A percentile compares a stretch with the other conserved stretches of the same genome.
Evolutionary conservation across 1,140 invertebrate genomes (phyloP).

Genomic region (Drosophila pandora): DNA sequence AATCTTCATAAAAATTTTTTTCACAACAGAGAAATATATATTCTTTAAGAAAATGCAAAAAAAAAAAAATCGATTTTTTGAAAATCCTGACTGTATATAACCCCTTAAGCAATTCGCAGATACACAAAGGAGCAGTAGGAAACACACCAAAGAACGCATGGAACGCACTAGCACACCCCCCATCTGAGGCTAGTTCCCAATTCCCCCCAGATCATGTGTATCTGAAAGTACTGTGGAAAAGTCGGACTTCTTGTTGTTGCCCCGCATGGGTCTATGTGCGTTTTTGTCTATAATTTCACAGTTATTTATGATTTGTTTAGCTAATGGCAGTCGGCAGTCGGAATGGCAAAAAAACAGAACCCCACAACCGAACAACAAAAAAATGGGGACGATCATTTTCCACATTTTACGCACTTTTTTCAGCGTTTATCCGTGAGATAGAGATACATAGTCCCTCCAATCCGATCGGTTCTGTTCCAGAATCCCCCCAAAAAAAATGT

Average conservation of each 20-base stretch:
- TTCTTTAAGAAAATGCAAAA: no score
- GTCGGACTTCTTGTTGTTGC: not conserved
- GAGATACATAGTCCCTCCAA: constrained; percentile 6
- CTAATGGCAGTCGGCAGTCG: constrained; percentile 19
- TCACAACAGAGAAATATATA: no score
- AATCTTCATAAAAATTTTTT: no score
- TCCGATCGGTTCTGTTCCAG: constrained; percentile 28
- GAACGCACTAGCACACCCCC: not conserved
- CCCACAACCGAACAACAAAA: not conserved
- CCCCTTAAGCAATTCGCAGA: constrained; percentile 61
- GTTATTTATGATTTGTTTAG: constrained; percentile 75
- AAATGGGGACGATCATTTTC: constrained; percentile 31
- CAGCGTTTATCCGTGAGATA: constrained; percentile 30
- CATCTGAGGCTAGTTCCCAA: constrained; percentile 28
- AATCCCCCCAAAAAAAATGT: constrained; percentile 6
- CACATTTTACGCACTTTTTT: constrained; percentile 51
- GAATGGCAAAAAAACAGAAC: constrained; percentile 8
- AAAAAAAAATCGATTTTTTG: no score
- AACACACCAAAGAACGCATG: not conserved
- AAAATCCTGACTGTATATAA: no score
- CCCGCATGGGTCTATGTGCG: constrained; percentile 3
- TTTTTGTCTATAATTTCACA: constrained; percentile 51
- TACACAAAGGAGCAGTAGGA: constrained; percentile 1
- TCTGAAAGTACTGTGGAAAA: constrained; percentile 21
- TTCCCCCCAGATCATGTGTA: constrained; percentile 41